Base-by-base conservation (phyloP, 2,113 vertebrate species). In the Astatotilapia flaviijosephi region DNA sequence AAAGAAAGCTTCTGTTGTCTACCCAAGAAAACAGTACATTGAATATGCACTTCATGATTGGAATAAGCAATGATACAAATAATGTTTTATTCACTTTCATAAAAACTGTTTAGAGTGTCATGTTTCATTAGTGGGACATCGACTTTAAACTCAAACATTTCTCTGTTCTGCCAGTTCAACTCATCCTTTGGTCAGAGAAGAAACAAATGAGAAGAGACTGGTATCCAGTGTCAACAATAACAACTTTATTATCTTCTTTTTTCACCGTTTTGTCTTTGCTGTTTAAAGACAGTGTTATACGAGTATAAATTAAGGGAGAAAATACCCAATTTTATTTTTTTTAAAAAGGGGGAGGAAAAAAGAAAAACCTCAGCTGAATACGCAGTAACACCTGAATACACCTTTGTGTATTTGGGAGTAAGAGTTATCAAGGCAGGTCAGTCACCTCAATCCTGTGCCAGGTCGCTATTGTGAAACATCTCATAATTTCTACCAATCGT, bases 301-400 rank as follows among this genome's bases (percentile, higher is more conserved):
- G 6, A 93, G 91, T 95, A 95, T 92, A 96, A 95, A 96, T 94
- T 89, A 94, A 92, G 54, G 84, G 87, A 88, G 19, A 89, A 92
- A 90, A 88, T 87, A 87, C 85, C 93, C 87, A 91, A 91, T 88
- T 85, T 55, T 60, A 82, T 89, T 37, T 65, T 65, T 65, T 65
- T 65, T 5, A 92, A 83, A 84, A 85, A 21, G 6, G 60, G 10
- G 33, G 60, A 51, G 75, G 21, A 77, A 73, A 60, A 26, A 91
- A 89, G 79, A 79, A 80, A 86, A 79, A 90, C 81, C 84, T 92
- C 47, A 82, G 73, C 84, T 92, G 47, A 94, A 87, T 93, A 73
- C 7, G 65, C 84, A 86, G 9, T 86, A 84, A 88, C 80, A 93
- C 85, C 80, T 93, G 87, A 94, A 93, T 89, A 88, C 85, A 94